Evolutionary conservation across 2,113 vertebrate genomes (phyloP), one percentile per base, ranked within the genome.

Genomic region (Sciurus niger): DNA sequence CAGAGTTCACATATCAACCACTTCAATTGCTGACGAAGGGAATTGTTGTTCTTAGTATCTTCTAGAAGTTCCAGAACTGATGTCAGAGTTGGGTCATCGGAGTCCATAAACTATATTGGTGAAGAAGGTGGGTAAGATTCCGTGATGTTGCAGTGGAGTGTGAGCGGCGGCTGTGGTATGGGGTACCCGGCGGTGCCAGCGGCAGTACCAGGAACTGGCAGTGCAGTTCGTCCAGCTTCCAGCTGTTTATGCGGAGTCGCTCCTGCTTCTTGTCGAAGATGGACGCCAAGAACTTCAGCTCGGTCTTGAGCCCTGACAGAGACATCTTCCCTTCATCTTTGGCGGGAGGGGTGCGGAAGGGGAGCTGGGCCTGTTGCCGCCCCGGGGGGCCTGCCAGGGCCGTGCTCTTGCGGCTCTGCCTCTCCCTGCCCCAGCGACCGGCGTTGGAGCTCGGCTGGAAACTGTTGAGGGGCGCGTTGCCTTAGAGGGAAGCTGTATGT

Each of bases 211-310:
- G 99, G 95, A 99, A 99, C 98, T 99, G 99, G 98, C 99, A 99
- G 97, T 99, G 99, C 82, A 99, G 99, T 97, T 99, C 99, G 98
- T 99, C 99, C 16, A 99, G 99, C 95, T 99, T 99, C 99, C 99
- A 99, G 98, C 99, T 99, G 97, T 99, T 99, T 97, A 99, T 99
- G 98, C 99, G 99, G 98, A 99, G 99, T 37, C 99, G 99, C 98
- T 99, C 99, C 99, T 99, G 99, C 97, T 99, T 99, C 97, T 99
- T 99, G 97, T 99, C 99, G 98, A 99, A 99, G 98, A 99, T 99
- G 98, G 99, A 99, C 98, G 99, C 99, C 98, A 99, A 98, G 99
- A 99, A 99, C 99, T 99, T 99, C 98, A 99, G 98, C 98, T 99
- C 99, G 99, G 99, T 99, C 99, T 37, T 37, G 37, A 37, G 37